These are phyloP conservation scores for Brotula barbata DNA, from an alignment of 2,797 vertebrate species.

Conservation along the genomic window DNA sequence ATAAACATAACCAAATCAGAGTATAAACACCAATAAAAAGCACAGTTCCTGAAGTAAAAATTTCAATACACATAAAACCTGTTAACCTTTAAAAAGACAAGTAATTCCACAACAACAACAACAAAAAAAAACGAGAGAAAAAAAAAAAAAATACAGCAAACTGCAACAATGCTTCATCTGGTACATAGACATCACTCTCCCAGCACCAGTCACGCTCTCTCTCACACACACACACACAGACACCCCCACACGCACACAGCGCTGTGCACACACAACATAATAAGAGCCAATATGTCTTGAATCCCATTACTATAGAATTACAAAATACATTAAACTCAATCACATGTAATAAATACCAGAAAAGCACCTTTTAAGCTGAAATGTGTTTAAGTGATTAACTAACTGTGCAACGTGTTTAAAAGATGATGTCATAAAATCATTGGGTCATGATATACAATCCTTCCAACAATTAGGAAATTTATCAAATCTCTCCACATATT, in stretches of 20 bases:
- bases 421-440: constrained; percentile 44
- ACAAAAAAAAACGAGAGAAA: constrained; percentile 16
- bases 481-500: constrained; percentile 46
- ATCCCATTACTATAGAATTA: constrained; percentile 69
- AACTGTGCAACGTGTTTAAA: constrained; percentile 68
- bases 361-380: constrained; percentile 79
- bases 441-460: constrained; percentile 52
- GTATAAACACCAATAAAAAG: constrained; percentile 64
- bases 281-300: constrained; percentile 53
- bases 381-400: constrained; percentile 71
- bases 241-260: constrained; percentile 17
- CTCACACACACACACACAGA: constrained; percentile 9
- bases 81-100: constrained; percentile 52
- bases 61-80: constrained; percentile 55
- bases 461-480: constrained; percentile 39
- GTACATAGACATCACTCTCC: constrained; percentile 45
- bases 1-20: constrained; percentile 49
- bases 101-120: constrained; percentile 9
- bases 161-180: constrained; percentile 60
- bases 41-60: constrained; percentile 53
- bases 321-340: constrained; percentile 57
- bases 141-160: constrained; percentile 63
- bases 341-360: constrained; percentile 78
- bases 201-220: constrained; percentile 24
- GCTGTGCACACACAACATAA: constrained; percentile 45